Evolutionary conservation across 2,888 invertebrate species (phyloP).

Genomic region (Scaptomyza tumidula): DNA sequence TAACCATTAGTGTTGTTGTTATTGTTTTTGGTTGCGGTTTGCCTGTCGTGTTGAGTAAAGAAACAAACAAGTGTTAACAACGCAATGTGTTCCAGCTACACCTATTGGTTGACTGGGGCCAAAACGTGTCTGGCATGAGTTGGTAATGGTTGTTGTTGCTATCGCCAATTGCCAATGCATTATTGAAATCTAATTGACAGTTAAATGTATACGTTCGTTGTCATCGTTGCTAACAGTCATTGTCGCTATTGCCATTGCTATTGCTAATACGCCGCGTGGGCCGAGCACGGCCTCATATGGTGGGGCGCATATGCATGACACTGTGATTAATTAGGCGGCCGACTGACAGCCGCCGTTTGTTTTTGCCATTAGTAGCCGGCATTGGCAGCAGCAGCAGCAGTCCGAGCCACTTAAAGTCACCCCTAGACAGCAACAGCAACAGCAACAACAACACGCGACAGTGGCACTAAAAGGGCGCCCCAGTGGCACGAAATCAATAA

Average conservation of each 20-base stretch:
- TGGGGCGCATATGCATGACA: constrained; percentile 67
- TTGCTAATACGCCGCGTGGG: constrained; percentile 79
- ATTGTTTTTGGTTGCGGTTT: constrained; percentile 16
- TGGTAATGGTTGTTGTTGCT: constrained; percentile 1
- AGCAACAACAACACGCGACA: constrained; percentile 17
- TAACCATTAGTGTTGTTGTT: constrained; percentile 12
- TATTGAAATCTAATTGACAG: constrained; percentile 81
- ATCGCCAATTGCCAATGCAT: constrained; percentile 67
- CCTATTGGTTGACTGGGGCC: constrained; percentile 27
- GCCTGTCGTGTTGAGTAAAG: constrained; percentile 31
- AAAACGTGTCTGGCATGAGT: constrained; percentile 54
- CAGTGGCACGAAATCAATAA: constrained; percentile 73
- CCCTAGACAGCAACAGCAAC: constrained; percentile 22
- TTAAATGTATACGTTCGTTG: constrained; percentile 67
- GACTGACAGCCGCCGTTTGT: constrained; percentile 48
- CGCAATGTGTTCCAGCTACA: constrained; percentile 39
- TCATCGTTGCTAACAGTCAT: constrained; percentile 22
- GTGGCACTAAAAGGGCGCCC: constrained; percentile 58
- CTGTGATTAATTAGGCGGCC: constrained; percentile 74
- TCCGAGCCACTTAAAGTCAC: constrained; percentile 40
- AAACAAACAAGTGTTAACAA: constrained; percentile 55
- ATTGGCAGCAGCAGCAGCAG: constrained; percentile 46
- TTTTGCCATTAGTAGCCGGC: constrained; percentile 45
- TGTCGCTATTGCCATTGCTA: constrained; percentile 42
- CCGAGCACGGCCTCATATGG: constrained; percentile 47